These are phyloP conservation scores for Ctenopoma kingsleyae DNA, from an alignment of 2,797 vertebrate genomes.

Conservation along the genomic window DNA sequence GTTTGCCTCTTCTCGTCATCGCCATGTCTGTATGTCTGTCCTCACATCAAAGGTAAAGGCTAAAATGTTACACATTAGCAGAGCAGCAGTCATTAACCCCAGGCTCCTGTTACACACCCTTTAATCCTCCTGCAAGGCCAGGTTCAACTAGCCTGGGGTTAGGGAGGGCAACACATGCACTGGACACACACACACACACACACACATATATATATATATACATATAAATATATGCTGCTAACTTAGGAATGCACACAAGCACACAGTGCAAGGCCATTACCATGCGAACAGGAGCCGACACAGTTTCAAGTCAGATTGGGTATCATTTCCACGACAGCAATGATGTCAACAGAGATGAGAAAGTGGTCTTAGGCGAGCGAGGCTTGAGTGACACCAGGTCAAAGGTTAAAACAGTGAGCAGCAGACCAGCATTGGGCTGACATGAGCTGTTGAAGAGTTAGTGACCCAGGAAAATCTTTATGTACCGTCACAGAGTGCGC, in stretches of 20 bases:
- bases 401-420: constrained; percentile 67
- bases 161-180: constrained; percentile 30
- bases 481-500: constrained; percentile 33
- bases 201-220: too few relatives aligned
- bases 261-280: constrained; percentile 20
- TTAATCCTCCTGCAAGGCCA: constrained; percentile 23
- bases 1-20: constrained; percentile 46
- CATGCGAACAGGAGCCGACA: constrained; percentile 49
- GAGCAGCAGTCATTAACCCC: constrained; percentile 67
- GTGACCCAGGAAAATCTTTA: constrained; percentile 66
- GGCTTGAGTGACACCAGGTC: constrained; percentile 65
- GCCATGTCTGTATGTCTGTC: constrained; percentile 49
- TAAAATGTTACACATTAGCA: constrained; percentile 72
- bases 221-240: constrained; percentile 2
- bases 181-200: too few relatives aligned
- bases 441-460: constrained; percentile 69
- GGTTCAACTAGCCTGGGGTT: constrained; percentile 64
- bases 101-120: constrained; percentile 65
- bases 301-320: constrained; percentile 26
- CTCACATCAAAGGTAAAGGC: constrained; percentile 66
- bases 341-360: constrained; percentile 53
- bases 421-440: constrained; percentile 57
- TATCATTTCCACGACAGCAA: constrained; percentile 50
- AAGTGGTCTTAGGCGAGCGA: constrained; percentile 41
- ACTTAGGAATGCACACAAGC: constrained; percentile 31